Evolutionary conservation across 2,113 vertebrate species (phyloP), one percentile per base, ranked within the genome.

Genomic region (Myiozetetes cayanensis): DNA sequence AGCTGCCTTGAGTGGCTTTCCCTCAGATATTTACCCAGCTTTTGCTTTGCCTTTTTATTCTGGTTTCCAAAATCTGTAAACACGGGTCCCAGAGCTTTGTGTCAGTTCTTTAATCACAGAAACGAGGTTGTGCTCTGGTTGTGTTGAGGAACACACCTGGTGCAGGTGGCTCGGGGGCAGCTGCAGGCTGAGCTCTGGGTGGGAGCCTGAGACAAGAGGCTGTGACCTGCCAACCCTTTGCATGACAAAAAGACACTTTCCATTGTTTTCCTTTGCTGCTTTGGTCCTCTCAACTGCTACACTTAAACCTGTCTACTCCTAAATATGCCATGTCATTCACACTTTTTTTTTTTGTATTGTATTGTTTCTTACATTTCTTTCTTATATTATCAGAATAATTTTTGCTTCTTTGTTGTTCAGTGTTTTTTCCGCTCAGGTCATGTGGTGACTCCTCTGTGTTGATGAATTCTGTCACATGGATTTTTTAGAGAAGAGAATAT

Each of bases 11-110:
- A 52, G 41, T 28, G 17, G 23, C 23, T 85, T 0, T 82, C 21
- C 10, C 27, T 74, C 61, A 46, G 18, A 35, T 11, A 20, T 17
- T 46, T 55, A 17, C 33, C 25, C 23, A 41, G 37, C 1, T 70
- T 90, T 59, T 31, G 18, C 7, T 4, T 23, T 72, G 16, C 28
- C 14, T 85, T 49, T 33, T 8, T 3, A 0, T 63, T 73, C 14
- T 65, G 19, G 10, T n/a, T 82, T 61, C 83, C 0, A 0, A 65
- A 44, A 37, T 22, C 24, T 0, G 0, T 35, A 39, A 46, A 9
- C 18, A 33, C 23, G 50, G 27, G 24, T 25, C 39, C 6, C 27
- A 6, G 21, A 27, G 56, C 27, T 62, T 62, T 70, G n/a, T 39
- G 33, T 4, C 27, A 61, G 8, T 20, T 49, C 37, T 39, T 61